phyloP scores from a whole-genome alignment of 2,797 vertebrate species.

The Acestrorhynchus altus region DNA sequence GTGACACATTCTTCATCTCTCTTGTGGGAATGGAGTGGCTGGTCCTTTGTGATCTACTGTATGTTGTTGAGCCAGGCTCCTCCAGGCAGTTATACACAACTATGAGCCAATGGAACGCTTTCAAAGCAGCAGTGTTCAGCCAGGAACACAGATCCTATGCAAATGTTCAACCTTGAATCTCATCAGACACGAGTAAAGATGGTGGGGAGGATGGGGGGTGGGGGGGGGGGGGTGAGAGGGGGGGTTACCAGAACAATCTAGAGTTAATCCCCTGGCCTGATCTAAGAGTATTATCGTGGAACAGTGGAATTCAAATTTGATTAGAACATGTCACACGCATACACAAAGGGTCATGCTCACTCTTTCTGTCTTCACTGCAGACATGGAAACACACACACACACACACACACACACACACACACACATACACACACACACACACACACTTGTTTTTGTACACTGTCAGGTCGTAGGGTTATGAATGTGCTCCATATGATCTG shows the following conservation, averaged over 20 bases:
- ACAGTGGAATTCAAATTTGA: conserved; percentile 55
- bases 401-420: conserved; percentile 24
- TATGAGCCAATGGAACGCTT: background rate
- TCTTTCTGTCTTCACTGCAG: background rate
- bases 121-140: background rate
- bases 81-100: background rate
- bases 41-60: background rate
- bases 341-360: conserved; percentile 15
- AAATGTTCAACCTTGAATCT: conserved; percentile 32
- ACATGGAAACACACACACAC: conserved; percentile 21
- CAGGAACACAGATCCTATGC: background rate
- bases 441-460: no score
- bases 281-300: conserved; percentile 53
- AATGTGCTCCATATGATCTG: no score
- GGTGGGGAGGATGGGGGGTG: background rate
- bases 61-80: background rate
- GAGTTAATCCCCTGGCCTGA: conserved; percentile 48
- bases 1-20: background rate
- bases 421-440: conserved; percentile 10
- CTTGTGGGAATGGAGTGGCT: conserved; percentile 1
- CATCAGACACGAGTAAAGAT: conserved; percentile 27
- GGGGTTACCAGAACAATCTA: conserved; percentile 38
- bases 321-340: conserved; percentile 51
- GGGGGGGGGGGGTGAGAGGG: background rate
- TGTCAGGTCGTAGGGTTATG: no score